A percentile compares a stretch with the other conserved stretches of the same genome.
These are phyloP conservation scores for Neopelma chrysocephalum DNA, from an alignment of 2,797 vertebrate genomes.

Conservation along the genomic window DNA sequence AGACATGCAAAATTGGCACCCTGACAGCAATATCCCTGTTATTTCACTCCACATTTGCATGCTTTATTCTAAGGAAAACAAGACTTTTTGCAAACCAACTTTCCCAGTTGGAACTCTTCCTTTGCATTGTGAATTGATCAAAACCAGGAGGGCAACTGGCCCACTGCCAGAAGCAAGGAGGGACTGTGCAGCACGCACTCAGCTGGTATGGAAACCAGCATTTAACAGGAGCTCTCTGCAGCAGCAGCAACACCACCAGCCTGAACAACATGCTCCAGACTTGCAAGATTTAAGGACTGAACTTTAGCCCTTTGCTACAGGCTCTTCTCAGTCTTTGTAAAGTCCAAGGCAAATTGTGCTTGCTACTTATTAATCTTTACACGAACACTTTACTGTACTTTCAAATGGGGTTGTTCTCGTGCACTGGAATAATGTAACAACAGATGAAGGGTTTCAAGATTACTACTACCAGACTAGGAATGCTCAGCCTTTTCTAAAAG, in stretches of 20 bases:
- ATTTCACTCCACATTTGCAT: not conserved
- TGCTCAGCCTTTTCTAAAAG: not conserved
- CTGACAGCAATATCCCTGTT: not conserved
- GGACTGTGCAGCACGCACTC: accelerated
- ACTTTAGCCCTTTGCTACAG: not conserved
- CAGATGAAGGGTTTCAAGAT: not conserved
- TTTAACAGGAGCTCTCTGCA: not conserved
- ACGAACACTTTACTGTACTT: not conserved
- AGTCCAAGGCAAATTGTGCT: not conserved
- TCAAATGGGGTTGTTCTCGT: not conserved
- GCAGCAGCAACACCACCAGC: not conserved
- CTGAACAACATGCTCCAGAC: not conserved
- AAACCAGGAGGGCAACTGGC: not conserved
- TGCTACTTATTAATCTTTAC: not conserved
- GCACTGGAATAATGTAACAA: not conserved
- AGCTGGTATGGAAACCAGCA: accelerated
- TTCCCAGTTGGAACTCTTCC: not conserved
- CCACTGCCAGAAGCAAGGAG: not conserved
- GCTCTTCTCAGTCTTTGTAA: not conserved
- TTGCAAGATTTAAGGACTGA: not conserved
- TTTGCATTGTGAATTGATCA: not conserved
- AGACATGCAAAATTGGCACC: not conserved
- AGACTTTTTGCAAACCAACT: not conserved
- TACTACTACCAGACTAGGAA: not conserved
- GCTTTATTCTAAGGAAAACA: not conserved